Evolutionary conservation across 2,797 vertebrate genomes (phyloP).

Genomic region (Taenioides sp.): DNA sequence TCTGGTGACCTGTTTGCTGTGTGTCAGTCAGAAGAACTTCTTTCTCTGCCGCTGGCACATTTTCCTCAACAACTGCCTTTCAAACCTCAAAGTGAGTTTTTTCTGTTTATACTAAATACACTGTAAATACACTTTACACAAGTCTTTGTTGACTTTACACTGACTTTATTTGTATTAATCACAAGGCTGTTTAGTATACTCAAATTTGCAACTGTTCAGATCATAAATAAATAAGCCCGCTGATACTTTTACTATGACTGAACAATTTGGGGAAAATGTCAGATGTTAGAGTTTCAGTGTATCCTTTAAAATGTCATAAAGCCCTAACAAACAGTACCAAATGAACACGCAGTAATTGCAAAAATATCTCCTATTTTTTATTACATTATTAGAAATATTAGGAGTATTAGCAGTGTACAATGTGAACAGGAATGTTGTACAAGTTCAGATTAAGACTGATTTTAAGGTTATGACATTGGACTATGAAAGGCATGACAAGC

Average conservation of each 20-base stretch:
- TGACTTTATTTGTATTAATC: slow-evolving; percentile 15
- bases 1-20: slow-evolving; percentile 96
- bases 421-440: slow-evolving; percentile 22
- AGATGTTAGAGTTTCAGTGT: too few relatives aligned
- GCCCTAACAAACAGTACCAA: too few relatives aligned
- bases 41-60: slow-evolving; percentile 97
- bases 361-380: not conserved
- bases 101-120: not conserved
- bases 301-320: too few relatives aligned
- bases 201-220: too few relatives aligned
- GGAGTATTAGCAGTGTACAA: slow-evolving; percentile 1
- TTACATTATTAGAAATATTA: not conserved
- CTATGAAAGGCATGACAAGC: not conserved
- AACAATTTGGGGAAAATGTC: too few relatives aligned
- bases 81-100: slow-evolving; percentile 92
- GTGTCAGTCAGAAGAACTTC: slow-evolving; percentile 98
- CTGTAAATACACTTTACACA: not conserved
- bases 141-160: too few relatives aligned
- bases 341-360: not conserved
- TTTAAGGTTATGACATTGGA: not conserved
- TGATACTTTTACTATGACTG: too few relatives aligned
- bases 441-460: slow-evolving; percentile 20
- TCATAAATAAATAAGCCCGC: too few relatives aligned
- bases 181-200: not conserved
- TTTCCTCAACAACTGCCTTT: slow-evolving; percentile 98